A percentile compares a stretch with the other conserved stretches of the same genome.
phyloP scores from a whole-genome alignment of 1,140 invertebrate genomes.

The Dinothrombium tinctorium region DNA sequence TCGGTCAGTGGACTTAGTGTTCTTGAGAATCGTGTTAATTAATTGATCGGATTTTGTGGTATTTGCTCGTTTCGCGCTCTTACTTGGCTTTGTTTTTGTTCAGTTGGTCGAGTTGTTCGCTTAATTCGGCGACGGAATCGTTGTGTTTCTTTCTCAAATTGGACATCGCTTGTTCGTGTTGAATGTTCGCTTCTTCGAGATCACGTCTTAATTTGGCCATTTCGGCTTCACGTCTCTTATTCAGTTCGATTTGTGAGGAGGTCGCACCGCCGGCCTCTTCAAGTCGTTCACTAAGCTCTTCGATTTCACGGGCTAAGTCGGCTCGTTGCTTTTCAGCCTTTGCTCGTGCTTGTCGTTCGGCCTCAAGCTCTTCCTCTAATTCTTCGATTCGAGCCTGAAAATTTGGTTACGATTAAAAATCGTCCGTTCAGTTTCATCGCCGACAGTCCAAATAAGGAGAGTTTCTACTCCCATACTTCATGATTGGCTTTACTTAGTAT shows the following conservation, averaged over 20 bases:
- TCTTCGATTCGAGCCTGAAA: constrained; percentile 66
- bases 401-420: too few relatives aligned
- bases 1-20: too few relatives aligned
- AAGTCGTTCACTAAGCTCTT: constrained; percentile 85
- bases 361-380: constrained; percentile 91
- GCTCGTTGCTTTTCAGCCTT: constrained; percentile 95
- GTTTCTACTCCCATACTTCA: too few relatives aligned
- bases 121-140: constrained; percentile 91
- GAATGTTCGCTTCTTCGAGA: constrained; percentile 91
- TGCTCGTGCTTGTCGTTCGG: constrained; percentile 79
- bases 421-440: too few relatives aligned
- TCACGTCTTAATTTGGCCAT: constrained; percentile 91
- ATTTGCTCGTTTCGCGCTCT: too few relatives aligned
- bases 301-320: constrained; percentile 82
- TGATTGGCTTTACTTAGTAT: too few relatives aligned
- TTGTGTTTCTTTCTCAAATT: constrained; percentile 98
- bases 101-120: constrained; percentile 95
- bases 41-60: too few relatives aligned
- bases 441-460: too few relatives aligned
- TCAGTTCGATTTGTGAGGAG: constrained; percentile 77
- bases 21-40: too few relatives aligned
- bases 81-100: constrained; percentile 97
- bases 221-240: constrained; percentile 98
- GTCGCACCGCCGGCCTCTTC: constrained; percentile 98
- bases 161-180: constrained; percentile 83